Base-by-base conservation (phyloP, 2,888 invertebrate species). In the Melinaea menophilus region DNA sequence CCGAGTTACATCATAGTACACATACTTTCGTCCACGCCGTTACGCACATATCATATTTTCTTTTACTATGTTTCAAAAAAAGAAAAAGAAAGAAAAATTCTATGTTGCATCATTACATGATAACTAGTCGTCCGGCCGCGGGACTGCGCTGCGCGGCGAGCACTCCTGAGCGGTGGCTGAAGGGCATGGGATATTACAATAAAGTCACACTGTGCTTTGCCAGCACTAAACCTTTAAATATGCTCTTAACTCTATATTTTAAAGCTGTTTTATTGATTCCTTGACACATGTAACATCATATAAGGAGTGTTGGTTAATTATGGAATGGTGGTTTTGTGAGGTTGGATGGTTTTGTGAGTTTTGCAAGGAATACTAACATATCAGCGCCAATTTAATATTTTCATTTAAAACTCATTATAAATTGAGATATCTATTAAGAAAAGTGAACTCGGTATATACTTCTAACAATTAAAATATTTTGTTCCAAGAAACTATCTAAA, bases 41-140 rank as follows among this genome's bases (percentile, higher is more conserved):
- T 87, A 88, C 89, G 89, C 90, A 90, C 90, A 90, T 89, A 90
- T 90, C 88, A 90, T 88, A 85, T 81, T 72, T 77, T 86, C 79
- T 84, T 81, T 81, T 80, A 80, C 86, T 87, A 86, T 83, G 80
- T 82, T 84, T 86, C 79, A 82, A 85, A 89, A 89, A 86, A 82
- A 81, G 81, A 84, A 84, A 84, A 85, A 80, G 78, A 84, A 86
- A 80, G 79, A 79, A 82, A 79, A 80, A 82, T 83, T 88, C 85
- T 88, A 84, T 86, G 77, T 82, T 81, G 80, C 85, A 78, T 85
- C 83, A 85, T 89, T 89, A 89, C 89, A 89, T 89, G 88, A 79
- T 77, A 79, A 80, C 76, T 82, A 82, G 86, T 78, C 78, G 82
- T 74, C 83, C 72, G 81, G 81, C 79, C 74, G 79, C 78, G 72